phyloP scores from a whole-genome alignment of 2,888 invertebrate species.

The Agonum fuliginosum region DNA sequence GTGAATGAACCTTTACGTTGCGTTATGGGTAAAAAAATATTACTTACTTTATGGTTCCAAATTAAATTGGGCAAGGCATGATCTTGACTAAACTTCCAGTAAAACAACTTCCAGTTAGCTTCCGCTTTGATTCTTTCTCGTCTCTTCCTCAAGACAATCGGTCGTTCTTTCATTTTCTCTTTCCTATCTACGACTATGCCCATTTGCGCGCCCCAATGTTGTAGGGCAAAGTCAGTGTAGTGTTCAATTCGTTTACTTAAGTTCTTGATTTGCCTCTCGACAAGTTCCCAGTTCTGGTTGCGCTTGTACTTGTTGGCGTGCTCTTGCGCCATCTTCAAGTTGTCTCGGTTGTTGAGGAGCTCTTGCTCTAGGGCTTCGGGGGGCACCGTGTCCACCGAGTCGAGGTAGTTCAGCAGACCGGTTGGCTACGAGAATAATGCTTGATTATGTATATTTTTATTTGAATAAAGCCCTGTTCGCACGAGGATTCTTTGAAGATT shows the following conservation, averaged over 20 bases:
- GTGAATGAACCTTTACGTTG: too few relatives aligned
- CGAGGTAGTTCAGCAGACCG: conserved; percentile 91
- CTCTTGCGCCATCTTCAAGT: conserved; percentile 94
- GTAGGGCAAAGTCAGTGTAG: conserved; percentile 79
- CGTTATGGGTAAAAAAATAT: too few relatives aligned
- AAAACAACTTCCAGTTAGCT: conserved; percentile 95
- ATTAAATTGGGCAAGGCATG: conserved; percentile 97
- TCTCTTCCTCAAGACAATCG: conserved; percentile 92
- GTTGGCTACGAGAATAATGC: conserved; percentile 85
- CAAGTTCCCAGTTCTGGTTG: conserved; percentile 82
- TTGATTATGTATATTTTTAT: too few relatives aligned
- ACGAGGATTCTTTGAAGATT: too few relatives aligned
- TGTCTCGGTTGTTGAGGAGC: conserved; percentile 88
- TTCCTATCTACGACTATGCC: conserved; percentile 76
- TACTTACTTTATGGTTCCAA: conserved; percentile 95
- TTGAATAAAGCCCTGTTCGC: too few relatives aligned
- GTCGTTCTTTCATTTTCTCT: conserved; percentile 83
- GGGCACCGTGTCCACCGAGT: conserved; percentile 90
- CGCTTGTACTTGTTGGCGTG: conserved; percentile 81
- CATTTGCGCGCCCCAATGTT: conserved; percentile 83
- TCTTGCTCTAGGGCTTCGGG: conserved; percentile 83
- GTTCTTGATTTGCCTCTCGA: conserved; percentile 83
- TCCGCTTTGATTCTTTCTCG: conserved; percentile 90
- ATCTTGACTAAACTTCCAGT: conserved; percentile 95
- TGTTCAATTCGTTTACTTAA: conserved; percentile 89